These are phyloP conservation scores for Phymastichus coffea DNA, from an alignment of 1,140 invertebrate species.

Conservation along the genomic window DNA sequence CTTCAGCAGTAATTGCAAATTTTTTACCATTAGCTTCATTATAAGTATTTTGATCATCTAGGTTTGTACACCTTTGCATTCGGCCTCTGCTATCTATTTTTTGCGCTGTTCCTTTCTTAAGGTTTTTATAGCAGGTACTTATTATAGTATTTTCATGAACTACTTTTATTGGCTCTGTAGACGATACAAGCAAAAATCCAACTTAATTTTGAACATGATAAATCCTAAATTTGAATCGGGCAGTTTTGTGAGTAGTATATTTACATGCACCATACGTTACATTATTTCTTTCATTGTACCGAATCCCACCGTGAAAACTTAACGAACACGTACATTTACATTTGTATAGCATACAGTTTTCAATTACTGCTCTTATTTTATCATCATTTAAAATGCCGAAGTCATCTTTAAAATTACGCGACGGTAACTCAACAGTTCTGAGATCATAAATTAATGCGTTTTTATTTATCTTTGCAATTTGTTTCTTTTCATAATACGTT, in stretches of 20 bases:
- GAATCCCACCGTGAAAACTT: not conserved
- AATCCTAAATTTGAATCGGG: not conserved
- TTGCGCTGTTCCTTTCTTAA: not conserved
- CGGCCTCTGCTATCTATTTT: not conserved
- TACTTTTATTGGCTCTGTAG: not conserved
- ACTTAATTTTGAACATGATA: not conserved
- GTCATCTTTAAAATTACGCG: too few relatives aligned
- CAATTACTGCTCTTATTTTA: too few relatives aligned
- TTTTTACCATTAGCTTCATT: not conserved
- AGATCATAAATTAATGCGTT: too few relatives aligned
- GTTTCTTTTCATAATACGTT: too few relatives aligned
- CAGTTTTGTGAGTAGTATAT: not conserved
- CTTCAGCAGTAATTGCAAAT: too few relatives aligned
- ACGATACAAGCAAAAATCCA: not conserved
- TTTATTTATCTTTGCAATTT: too few relatives aligned
- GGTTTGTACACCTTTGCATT: not conserved
- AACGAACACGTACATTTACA: not conserved
- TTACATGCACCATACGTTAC: not conserved
- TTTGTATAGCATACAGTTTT: too few relatives aligned
- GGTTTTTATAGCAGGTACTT: not conserved
- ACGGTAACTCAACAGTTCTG: too few relatives aligned
- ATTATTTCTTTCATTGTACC: not conserved
- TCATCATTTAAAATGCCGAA: too few relatives aligned
- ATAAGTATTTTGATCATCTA: not conserved
- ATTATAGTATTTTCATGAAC: not conserved